Evolutionary conservation across 2,888 invertebrate species (phyloP).

Genomic region (Orthosia gothica): DNA sequence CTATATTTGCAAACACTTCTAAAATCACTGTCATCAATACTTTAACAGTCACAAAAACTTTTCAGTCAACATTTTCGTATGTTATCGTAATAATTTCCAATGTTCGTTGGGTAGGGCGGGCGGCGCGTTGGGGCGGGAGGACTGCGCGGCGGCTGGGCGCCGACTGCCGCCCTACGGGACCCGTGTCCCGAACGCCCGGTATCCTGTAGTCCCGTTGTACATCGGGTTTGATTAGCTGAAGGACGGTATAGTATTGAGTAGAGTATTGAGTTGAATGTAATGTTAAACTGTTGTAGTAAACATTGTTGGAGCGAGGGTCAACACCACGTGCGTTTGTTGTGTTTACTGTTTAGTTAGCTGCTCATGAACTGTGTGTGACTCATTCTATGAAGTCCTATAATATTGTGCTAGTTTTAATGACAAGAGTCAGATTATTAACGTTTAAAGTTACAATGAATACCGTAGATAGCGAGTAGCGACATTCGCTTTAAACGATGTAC

Average conservation of each 20-base stretch:
- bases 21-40: not conserved
- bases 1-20: not conserved
- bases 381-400: too few relatives aligned
- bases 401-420: too few relatives aligned
- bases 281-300: not conserved
- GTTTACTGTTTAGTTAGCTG: conserved; percentile 23
- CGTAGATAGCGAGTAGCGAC: too few relatives aligned
- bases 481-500: too few relatives aligned
- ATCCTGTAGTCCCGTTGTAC: conserved; percentile 8
- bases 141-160: conserved; percentile 70
- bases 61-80: conserved; percentile 24
- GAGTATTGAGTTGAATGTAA: not conserved
- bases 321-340: not conserved
- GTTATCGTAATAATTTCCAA: conserved; percentile 44
- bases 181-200: conserved; percentile 2
- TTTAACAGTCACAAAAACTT: conserved; percentile 9
- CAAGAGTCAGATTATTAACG: too few relatives aligned
- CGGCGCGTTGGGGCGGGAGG: conserved; percentile 68
- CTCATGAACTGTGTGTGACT: not conserved
- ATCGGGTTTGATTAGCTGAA: conserved; percentile 30
- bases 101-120: conserved; percentile 54
- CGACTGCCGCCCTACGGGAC: conserved; percentile 68
- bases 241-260: conserved; percentile 23
- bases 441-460: too few relatives aligned
- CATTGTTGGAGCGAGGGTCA: not conserved